These are phyloP conservation scores for Drosophila cardini DNA, from an alignment of 1,140 invertebrate species.

Conservation along the genomic window DNA sequence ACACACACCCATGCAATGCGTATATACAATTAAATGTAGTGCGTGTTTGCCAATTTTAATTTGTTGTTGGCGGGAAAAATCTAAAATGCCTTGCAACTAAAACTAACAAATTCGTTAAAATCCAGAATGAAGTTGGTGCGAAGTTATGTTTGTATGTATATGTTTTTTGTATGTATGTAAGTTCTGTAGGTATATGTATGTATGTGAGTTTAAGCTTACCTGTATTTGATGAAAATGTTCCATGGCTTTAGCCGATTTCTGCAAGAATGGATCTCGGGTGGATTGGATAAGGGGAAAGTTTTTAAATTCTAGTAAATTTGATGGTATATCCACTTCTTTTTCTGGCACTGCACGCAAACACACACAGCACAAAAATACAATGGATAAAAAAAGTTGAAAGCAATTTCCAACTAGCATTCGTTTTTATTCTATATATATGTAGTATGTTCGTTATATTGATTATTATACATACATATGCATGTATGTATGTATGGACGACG, in stretches of 20 bases:
- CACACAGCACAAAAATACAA: conserved; percentile 52
- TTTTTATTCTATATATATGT: conserved; percentile 52
- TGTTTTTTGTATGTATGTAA: conserved; percentile 14
- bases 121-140: conserved; percentile 31
- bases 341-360: conserved; percentile 55
- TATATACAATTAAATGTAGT: conserved; percentile 27
- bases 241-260: conserved; percentile 51
- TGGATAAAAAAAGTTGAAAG: conserved; percentile 59
- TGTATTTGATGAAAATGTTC: conserved; percentile 85
- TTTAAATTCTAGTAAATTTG: conserved; percentile 24
- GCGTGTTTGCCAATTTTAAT: conserved; percentile 54
- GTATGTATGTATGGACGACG: conserved; percentile 37
- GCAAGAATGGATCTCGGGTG: conserved; percentile 3
- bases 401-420: conserved; percentile 62
- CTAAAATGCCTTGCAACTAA: conserved; percentile 31
- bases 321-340: conserved; percentile 25
- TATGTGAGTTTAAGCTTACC: conserved; percentile 72
- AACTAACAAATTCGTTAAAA: conserved; percentile 11
- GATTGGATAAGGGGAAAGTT: not conserved
- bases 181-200: conserved; percentile 9
- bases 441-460: conserved; percentile 64
- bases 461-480: conserved; percentile 57
- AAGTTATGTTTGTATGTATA: conserved; percentile 14
- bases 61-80: conserved; percentile 69
- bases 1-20: not conserved